These are phyloP conservation scores for Drosophila macrospina DNA, from an alignment of 2,888 invertebrate genomes.

Conservation along the genomic window DNA sequence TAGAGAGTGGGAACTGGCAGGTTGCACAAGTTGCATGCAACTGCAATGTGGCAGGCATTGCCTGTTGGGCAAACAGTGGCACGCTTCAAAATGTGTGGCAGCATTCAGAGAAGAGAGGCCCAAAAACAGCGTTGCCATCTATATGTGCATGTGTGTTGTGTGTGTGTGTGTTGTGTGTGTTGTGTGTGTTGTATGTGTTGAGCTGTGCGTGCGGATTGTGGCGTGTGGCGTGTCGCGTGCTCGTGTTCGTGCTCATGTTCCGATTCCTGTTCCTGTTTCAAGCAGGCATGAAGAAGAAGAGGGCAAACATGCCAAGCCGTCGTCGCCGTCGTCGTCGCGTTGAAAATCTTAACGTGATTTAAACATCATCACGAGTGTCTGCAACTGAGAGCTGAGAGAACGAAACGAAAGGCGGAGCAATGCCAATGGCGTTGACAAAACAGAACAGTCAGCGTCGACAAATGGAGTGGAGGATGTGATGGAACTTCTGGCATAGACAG, in stretches of 20 bases:
- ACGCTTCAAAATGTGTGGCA: slow-evolving; percentile 7
- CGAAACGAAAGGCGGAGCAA: slow-evolving; percentile 14
- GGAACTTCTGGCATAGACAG: slow-evolving; percentile 18
- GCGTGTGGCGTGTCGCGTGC: slow-evolving; percentile 25
- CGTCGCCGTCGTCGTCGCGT: slow-evolving; percentile 35
- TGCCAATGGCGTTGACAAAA: slow-evolving; percentile 20
- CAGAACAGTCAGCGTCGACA: slow-evolving; percentile 27
- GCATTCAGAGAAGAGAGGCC: not conserved
- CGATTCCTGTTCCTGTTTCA: slow-evolving; percentile 4
- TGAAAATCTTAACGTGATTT: slow-evolving; percentile 76
- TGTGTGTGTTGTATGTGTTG: slow-evolving; percentile 32
- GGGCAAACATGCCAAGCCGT: slow-evolving; percentile 67
- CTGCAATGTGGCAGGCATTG: slow-evolving; percentile 17
- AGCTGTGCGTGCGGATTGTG: slow-evolving; percentile 28
- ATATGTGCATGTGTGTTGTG: slow-evolving; percentile 15
- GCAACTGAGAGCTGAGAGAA: slow-evolving; percentile 31
- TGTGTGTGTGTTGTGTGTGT: slow-evolving; percentile 13
- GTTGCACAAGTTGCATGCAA: slow-evolving; percentile 9
- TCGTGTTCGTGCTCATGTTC: slow-evolving; percentile 1
- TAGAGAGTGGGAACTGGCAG: slow-evolving; percentile 12
- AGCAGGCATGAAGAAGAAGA: slow-evolving; percentile 3
- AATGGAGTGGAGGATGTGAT: slow-evolving; percentile 27
- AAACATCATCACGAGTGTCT: slow-evolving; percentile 55
- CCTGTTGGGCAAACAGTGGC: slow-evolving; percentile 13
- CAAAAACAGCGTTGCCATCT: slow-evolving; percentile 24